These are phyloP conservation scores for Xiphophorus maculatus DNA, from an alignment of 2,113 vertebrate genomes.

Conservation along the genomic window DNA sequence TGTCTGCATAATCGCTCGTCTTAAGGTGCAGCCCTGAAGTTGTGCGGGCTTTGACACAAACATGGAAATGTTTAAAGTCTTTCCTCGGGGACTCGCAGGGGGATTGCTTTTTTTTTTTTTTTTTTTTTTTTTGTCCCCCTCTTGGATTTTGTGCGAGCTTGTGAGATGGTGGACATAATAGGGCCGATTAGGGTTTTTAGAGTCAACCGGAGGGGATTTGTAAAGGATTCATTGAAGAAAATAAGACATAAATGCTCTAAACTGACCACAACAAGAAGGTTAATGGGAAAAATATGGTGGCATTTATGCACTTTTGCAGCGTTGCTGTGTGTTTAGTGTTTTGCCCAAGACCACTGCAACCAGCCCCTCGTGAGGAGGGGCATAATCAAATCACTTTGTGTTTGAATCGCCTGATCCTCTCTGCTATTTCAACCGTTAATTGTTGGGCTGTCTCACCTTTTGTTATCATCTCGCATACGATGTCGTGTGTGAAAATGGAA, in stretches of 20 bases:
- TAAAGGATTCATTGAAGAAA: not conserved
- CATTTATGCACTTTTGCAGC: not conserved
- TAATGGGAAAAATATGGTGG: not conserved
- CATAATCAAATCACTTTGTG: too few relatives aligned
- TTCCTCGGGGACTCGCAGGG: conserved; percentile 2
- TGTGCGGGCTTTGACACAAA: conserved; percentile 55
- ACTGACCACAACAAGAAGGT: conserved; percentile 4
- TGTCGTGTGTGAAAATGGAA: too few relatives aligned
- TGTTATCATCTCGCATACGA: too few relatives aligned
- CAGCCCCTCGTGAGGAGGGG: too few relatives aligned
- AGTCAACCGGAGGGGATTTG: not conserved
- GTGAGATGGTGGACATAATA: not conserved
- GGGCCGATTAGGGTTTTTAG: not conserved
- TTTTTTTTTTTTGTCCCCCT: not conserved
- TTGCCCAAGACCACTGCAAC: too few relatives aligned
- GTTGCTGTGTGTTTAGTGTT: not conserved
- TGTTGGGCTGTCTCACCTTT: too few relatives aligned
- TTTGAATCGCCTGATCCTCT: too few relatives aligned
- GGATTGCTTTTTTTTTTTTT: not conserved
- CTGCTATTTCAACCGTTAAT: too few relatives aligned
- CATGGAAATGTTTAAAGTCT: conserved; percentile 32
- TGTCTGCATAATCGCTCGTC: conserved; percentile 75
- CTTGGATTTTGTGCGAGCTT: not conserved
- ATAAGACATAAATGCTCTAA: not conserved
- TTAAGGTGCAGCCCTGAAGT: conserved; percentile 57